These are phyloP conservation scores for Epinephelus malabaricus DNA, from an alignment of 2,797 vertebrate genomes.

Conservation along the genomic window DNA sequence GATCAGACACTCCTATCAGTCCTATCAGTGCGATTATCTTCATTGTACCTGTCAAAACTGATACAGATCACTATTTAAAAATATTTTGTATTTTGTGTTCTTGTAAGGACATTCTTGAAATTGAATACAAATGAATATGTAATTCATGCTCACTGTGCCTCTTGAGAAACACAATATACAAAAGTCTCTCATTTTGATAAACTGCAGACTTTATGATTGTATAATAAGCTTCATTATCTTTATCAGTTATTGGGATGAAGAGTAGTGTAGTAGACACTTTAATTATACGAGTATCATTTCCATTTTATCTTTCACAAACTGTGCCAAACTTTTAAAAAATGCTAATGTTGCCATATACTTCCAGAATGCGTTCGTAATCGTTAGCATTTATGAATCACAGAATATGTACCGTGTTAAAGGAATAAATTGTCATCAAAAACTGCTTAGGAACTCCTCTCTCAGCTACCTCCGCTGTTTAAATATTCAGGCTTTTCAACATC, in stretches of 20 bases:
- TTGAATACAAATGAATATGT: not conserved
- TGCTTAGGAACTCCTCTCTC: conserved; percentile 25
- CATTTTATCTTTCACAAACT: not conserved
- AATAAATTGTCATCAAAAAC: conserved; percentile 30
- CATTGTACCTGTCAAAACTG: too few relatives aligned
- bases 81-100: not conserved
- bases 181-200: not conserved
- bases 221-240: not conserved
- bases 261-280: not conserved
- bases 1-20: too few relatives aligned
- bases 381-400: not conserved
- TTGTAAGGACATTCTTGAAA: not conserved
- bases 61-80: too few relatives aligned
- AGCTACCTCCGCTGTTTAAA: conserved; percentile 42
- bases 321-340: too few relatives aligned
- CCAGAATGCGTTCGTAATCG: not conserved
- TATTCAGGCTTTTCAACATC: conserved; percentile 46
- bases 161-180: not conserved
- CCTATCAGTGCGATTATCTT: too few relatives aligned
- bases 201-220: not conserved
- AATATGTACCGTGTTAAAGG: conserved; percentile 21
- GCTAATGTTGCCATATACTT: not conserved
- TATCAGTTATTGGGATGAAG: not conserved
- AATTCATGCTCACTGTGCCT: not conserved
- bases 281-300: not conserved